Percentiles rank a stretch among this genome's conserved stretches.
Evolutionary conservation across 2,797 vertebrate species (phyloP).

Genomic region (Lacerta bilineata): DNA sequence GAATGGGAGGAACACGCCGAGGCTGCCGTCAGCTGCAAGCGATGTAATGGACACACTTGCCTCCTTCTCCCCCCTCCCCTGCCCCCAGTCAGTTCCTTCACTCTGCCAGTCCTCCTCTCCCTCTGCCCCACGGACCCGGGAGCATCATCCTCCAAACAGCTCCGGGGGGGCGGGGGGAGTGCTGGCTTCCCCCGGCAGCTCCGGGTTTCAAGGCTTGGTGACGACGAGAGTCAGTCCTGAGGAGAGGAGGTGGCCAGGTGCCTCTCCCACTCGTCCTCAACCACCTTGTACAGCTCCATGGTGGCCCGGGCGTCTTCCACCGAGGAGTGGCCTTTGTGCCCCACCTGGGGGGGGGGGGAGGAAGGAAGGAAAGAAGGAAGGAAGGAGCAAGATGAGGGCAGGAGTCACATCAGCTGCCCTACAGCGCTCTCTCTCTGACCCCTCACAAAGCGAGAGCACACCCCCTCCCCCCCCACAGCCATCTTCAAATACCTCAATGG

Average conservation of each 20-base stretch:
- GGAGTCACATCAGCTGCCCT: neutral
- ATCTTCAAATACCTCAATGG: no score
- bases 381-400: neutral
- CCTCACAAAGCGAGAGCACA: neutral
- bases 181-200: neutral
- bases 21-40: neutral
- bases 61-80: accelerated
- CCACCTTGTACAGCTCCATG: slow-evolving; percentile 93
- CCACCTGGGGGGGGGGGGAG: slow-evolving; percentile 77
- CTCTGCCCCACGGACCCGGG: no score
- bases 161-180: no score
- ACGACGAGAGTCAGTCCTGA: slow-evolving; percentile 31
- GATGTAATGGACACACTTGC: slow-evolving; percentile 17
- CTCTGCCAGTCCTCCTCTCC: neutral
- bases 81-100: neutral
- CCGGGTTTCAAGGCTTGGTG: neutral
- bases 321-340: slow-evolving; percentile 88
- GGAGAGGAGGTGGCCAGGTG: slow-evolving; percentile 68
- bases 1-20: neutral
- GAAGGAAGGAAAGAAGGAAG: neutral
- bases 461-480: neutral
- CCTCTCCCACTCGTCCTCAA: slow-evolving; percentile 90
- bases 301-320: slow-evolving; percentile 92
- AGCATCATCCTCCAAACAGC: neutral
- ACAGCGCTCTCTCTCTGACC: neutral